phyloP scores from a whole-genome alignment of 2,113 vertebrate species.

The Setophaga coronata region DNA sequence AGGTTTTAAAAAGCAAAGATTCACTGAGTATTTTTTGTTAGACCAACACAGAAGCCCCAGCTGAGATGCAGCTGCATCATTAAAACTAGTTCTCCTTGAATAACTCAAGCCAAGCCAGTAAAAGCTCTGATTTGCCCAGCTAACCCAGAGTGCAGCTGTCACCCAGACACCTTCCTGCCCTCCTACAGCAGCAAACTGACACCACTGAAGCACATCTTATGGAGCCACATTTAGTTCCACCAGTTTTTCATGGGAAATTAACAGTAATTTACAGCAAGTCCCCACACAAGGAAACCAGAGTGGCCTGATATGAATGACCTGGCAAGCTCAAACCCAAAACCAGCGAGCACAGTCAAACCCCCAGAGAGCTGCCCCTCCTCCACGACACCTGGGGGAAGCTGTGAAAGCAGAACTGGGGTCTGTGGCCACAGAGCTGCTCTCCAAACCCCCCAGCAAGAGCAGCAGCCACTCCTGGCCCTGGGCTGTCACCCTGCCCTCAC shows the following conservation, averaged over 20 bases:
- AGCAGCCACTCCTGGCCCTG: not conserved
- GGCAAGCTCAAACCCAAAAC: not conserved
- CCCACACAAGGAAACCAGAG: not conserved
- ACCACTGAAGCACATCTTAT: not conserved
- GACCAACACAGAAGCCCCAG: not conserved
- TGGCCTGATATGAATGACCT: not conserved
- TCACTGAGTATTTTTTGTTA: not conserved
- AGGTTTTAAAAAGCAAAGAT: not conserved
- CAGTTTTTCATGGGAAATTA: not conserved
- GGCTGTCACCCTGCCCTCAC: rapidly evolving
- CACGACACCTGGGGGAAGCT: not conserved
- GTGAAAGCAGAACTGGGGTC: not conserved
- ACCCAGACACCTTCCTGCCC: not conserved
- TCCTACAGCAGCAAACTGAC: not conserved
- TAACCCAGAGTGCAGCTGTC: not conserved
- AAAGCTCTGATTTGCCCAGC: not conserved
- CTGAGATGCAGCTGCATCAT: not conserved
- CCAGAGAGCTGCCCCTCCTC: not conserved
- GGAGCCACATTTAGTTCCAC: not conserved
- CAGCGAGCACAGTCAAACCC: not conserved
- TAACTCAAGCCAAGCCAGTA: not conserved
- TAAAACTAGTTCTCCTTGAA: not conserved
- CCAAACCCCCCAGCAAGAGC: rapidly evolving
- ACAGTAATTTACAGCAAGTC: not conserved
- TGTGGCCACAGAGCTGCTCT: not conserved